Conservation (phyloP, 2,797 vertebrate genomes). For the Liasis olivaceus region DNA sequence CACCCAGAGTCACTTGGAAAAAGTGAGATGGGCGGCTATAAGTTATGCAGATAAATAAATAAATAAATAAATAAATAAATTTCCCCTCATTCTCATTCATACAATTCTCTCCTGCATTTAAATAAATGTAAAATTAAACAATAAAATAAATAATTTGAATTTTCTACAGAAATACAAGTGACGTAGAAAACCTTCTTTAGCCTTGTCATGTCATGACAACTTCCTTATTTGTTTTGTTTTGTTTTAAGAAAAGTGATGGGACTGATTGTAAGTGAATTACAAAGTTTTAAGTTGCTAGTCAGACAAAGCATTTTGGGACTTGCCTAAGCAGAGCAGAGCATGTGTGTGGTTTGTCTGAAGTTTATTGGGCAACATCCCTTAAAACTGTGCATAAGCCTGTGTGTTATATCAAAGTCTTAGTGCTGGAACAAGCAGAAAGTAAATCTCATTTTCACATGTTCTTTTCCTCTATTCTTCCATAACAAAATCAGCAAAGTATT, state of each 20-base stretch:
- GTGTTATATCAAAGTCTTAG: neutral
- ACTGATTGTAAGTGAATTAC: constrained; percentile 2
- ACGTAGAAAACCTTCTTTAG: neutral
- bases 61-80: neutral
- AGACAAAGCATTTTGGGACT: neutral
- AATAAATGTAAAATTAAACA: neutral
- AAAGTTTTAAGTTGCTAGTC: neutral
- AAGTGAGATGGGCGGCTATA: too few species aligned
- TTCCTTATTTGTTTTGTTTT: neutral
- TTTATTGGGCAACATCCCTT: constrained; percentile 2
- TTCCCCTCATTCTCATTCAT: neutral
- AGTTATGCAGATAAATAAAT: too few species aligned
- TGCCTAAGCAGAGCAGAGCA: neutral
- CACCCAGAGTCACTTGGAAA: too few species aligned
- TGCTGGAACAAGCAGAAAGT: constrained; percentile 27
- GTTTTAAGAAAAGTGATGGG: neutral
- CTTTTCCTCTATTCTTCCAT: neutral
- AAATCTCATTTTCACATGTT: constrained; percentile 43
- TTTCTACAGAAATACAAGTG: neutral
- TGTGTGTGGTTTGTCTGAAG: constrained; percentile 19
- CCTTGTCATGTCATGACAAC: neutral
- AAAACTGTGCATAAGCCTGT: neutral
- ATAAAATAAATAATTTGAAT: neutral
- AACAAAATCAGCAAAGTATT: constrained; percentile 23
- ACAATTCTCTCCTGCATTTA: neutral